Evolutionary conservation across 1,140 invertebrate genomes (phyloP).

Genomic region (Sarcophaga bullata): DNA sequence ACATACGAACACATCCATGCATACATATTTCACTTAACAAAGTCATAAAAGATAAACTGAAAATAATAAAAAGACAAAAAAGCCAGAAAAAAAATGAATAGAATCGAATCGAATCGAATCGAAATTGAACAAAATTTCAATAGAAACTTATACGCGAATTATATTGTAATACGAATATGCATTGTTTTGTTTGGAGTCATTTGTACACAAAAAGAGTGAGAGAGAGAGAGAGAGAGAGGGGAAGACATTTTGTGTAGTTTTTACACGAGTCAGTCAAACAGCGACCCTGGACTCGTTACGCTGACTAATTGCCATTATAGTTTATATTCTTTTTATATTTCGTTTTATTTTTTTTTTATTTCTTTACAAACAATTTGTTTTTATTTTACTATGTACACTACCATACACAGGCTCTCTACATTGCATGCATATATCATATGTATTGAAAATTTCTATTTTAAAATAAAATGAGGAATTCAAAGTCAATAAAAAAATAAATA

Average conservation of each 20-base stretch:
- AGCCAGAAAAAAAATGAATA: not conserved
- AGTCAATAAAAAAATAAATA: too few species aligned
- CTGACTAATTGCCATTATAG: constrained; percentile 14
- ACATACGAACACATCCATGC: too few species aligned
- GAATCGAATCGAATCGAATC: not conserved
- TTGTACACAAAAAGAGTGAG: not conserved
- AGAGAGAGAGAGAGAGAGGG: not conserved
- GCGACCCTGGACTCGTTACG: constrained; percentile 20
- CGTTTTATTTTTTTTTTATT: not conserved
- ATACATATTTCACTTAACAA: too few species aligned
- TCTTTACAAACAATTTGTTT: not conserved
- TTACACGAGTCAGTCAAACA: constrained; percentile 8
- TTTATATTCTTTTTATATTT: not conserved
- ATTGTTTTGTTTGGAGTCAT: not conserved
- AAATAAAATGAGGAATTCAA: too few species aligned
- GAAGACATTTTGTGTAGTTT: not conserved
- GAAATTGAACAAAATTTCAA: constrained; percentile 11
- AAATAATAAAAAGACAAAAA: not conserved
- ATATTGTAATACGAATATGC: too few species aligned
- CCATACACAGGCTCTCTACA: not conserved
- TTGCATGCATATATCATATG: too few species aligned
- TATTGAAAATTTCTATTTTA: too few species aligned
- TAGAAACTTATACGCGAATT: not conserved
- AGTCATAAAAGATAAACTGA: too few species aligned
- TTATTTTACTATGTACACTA: not conserved